Conservation (phyloP, 1,140 invertebrate species). For the Zaprionus gabonicus region DNA sequence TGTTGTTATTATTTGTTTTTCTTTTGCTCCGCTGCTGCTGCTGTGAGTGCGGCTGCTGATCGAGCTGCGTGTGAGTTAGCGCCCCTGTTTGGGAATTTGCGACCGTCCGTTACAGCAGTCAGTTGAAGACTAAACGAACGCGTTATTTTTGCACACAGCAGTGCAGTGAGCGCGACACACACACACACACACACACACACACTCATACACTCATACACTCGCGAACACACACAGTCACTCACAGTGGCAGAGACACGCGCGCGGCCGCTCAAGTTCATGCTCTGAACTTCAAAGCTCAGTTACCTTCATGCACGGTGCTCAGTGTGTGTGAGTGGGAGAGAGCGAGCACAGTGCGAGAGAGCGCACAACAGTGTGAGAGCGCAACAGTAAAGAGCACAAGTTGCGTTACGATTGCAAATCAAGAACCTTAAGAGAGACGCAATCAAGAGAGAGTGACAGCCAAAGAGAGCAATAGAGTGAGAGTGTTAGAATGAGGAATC, state of each 20-base stretch:
- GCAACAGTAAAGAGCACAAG: slow-evolving; percentile 32
- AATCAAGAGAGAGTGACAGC: background rate
- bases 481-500: slow-evolving; percentile 9
- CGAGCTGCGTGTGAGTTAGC: slow-evolving; percentile 24
- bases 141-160: slow-evolving; percentile 78
- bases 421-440: slow-evolving; percentile 7
- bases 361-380: slow-evolving; percentile 13
- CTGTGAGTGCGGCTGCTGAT: slow-evolving; percentile 45
- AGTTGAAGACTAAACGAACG: slow-evolving; percentile 76
- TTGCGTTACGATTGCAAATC: slow-evolving; percentile 3
- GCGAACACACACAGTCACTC: slow-evolving; percentile 13
- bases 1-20: slow-evolving; percentile 18
- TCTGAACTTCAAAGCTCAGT: slow-evolving; percentile 81
- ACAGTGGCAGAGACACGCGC: slow-evolving; percentile 62
- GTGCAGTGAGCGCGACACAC: slow-evolving; percentile 56
- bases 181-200: slow-evolving; percentile 10
- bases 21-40: slow-evolving; percentile 32
- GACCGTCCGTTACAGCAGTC: slow-evolving; percentile 78
- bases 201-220: slow-evolving; percentile 16
- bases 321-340: slow-evolving; percentile 23
- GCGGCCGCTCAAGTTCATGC: slow-evolving; percentile 74
- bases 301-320: slow-evolving; percentile 61
- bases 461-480: background rate
- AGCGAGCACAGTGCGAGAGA: slow-evolving; percentile 15
- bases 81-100: slow-evolving; percentile 56